Evolutionary conservation across 2,797 vertebrate species (phyloP).

Genomic region (Sebastes hubbsi): DNA sequence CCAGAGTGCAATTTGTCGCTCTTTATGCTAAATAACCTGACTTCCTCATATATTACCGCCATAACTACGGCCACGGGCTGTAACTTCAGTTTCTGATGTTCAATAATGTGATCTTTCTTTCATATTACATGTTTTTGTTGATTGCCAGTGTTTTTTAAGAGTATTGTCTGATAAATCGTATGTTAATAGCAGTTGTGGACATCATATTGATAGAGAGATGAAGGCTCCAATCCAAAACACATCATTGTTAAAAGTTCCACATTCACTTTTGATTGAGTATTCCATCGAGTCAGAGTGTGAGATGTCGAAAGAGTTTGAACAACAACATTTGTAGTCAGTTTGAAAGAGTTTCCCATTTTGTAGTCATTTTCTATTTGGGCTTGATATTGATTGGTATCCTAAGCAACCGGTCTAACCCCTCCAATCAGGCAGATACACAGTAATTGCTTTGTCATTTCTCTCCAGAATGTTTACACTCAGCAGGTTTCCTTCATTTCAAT

Average conservation of each 20-base stretch:
- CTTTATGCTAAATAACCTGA: not conserved
- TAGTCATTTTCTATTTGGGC: constrained; percentile 1
- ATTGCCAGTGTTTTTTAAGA: not conserved
- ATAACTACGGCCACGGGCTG: not conserved
- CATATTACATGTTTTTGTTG: not conserved
- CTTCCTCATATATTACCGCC: not conserved
- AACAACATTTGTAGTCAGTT: not conserved
- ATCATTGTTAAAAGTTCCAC: not conserved
- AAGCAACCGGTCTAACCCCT: constrained; percentile 28
- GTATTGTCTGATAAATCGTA: not conserved
- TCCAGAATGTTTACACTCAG: constrained; percentile 48
- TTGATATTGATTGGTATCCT: constrained; percentile 45
- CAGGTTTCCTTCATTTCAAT: constrained; percentile 54
- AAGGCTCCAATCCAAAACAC: not conserved
- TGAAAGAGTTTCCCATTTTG: not conserved
- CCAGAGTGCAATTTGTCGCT: not conserved
- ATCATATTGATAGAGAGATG: not conserved
- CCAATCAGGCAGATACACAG: constrained; percentile 36
- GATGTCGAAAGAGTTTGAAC: not conserved
- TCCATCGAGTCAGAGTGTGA: not conserved
- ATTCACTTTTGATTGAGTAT: not conserved
- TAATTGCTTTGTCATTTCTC: constrained; percentile 50
- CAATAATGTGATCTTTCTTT: not conserved
- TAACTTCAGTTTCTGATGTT: not conserved
- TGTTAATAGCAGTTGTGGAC: not conserved